Base-by-base conservation (phyloP, 30 jellyfish, hydroid and myxozoan genomes). In the Hydractinia symbiolongicarpus region DNA sequence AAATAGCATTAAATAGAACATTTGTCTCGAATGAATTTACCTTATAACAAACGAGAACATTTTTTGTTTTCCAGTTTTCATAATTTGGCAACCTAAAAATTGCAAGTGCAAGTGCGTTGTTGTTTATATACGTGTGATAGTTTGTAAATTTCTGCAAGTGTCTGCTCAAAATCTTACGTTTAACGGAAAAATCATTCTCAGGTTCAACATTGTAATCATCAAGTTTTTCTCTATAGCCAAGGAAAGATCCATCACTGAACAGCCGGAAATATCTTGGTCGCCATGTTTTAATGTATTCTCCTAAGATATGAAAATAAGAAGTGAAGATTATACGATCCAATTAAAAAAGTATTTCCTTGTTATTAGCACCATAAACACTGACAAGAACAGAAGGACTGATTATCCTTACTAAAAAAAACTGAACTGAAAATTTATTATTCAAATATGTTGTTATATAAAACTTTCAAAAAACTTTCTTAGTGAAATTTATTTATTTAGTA, bases 211-310 rank as follows among this genome's bases (percentile, higher is more conserved):
- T 52, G 17, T 78, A 79, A 49, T 57, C 76, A 10, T 56, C 58
- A 8, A 95, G 96, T 69, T 75, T 83, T n/a, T 93, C 99, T 83
- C 84, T 93, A 82, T 53, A 93, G 19, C 99, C 99, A 69, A 66
- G 77, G 68, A 93, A 88, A 21, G 82, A 75, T 4, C 99, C 99
- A 93, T 93, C 89, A 15, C 78, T 62, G 80, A 72, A 62, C 84
- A 93, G 68, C 9, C 21, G 62, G 83, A 93, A 93, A 77, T 88
- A 93, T 83, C 99, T 82, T 60, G 98, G 98, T 69, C 98, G 78
- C 98, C 98, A 93, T 81, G 86, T 93, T 80, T 87, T 93, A 44
- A 93, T 84, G 83, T 73, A 87, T 78, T 93, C 98, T n/a, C 98
- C 98, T 90, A 13, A 19, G 75, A 83, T 30, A 30, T 30, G 44